These are phyloP conservation scores for Crotophaga sulcirostris DNA, from an alignment of 2,113 vertebrate species.

Conservation along the genomic window DNA sequence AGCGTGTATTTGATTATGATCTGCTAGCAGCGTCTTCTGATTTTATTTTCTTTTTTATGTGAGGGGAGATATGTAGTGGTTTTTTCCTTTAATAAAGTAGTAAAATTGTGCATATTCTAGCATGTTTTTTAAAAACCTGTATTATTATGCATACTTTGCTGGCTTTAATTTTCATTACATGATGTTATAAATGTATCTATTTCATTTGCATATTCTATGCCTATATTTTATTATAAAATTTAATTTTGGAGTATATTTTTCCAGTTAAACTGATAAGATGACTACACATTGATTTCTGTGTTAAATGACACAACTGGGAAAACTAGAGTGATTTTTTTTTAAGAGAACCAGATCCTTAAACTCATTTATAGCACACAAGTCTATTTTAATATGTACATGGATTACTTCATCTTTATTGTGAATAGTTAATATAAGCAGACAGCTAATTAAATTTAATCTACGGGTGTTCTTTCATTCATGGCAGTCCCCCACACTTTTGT, in stretches of 20 bases:
- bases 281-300: background rate
- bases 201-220: background rate
- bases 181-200: background rate
- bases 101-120: background rate
- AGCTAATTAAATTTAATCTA: background rate
- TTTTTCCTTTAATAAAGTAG: background rate
- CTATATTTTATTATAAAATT: background rate
- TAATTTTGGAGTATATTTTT: background rate
- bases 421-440: background rate
- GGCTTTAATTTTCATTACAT: background rate
- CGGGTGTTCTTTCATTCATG: background rate
- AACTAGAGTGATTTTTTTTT: background rate
- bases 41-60: background rate
- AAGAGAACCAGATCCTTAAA: background rate
- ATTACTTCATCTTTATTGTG: background rate
- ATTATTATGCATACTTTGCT: background rate
- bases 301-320: background rate
- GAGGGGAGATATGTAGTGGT: fast-evolving
- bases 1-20: background rate
- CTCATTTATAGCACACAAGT: background rate
- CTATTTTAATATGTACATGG: fast-evolving
- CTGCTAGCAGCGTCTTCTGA: background rate
- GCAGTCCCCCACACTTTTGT: background rate
- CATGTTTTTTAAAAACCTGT: background rate
- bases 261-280: background rate